phyloP scores from a whole-genome alignment of 64 coral and sea anemone genomes.

The Orbicella faveolata region DNA sequence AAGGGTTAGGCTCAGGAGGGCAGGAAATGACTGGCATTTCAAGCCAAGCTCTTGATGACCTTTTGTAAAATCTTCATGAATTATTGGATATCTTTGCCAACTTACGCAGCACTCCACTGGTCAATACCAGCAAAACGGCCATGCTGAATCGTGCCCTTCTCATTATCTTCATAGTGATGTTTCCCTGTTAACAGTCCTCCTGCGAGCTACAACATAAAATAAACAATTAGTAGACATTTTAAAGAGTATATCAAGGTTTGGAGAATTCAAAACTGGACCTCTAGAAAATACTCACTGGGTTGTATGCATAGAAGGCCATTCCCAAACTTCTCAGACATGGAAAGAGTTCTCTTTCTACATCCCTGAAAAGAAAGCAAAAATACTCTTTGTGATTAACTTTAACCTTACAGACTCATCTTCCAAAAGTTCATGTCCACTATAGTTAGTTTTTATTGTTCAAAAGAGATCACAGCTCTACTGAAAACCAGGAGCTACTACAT shows the following conservation, averaged over 20 bases:
- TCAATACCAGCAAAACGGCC: slow-evolving; percentile 67
- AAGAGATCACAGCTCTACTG: too few relatives aligned
- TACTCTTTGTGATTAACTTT: too few relatives aligned
- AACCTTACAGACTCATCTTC: too few relatives aligned
- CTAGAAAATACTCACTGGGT: slow-evolving; percentile 74
- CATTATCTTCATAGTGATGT: slow-evolving; percentile 63
- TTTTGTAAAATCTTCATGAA: neutral
- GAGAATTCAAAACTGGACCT: neutral
- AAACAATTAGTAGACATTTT: too few relatives aligned
- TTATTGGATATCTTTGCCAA: neutral
- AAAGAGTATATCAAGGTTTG: neutral
- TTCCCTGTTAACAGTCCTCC: slow-evolving; percentile 86
- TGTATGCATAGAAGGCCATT: slow-evolving; percentile 95
- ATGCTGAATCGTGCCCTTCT: slow-evolving; percentile 41
- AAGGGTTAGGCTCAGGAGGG: too few relatives aligned
- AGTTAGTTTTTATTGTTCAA: too few relatives aligned
- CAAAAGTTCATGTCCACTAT: too few relatives aligned
- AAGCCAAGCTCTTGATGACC: too few relatives aligned
- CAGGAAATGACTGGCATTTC: too few relatives aligned
- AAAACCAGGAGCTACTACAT: too few relatives aligned
- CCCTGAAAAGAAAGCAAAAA: slow-evolving; percentile 50
- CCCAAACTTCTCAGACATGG: slow-evolving; percentile 86
- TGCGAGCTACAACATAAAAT: slow-evolving; percentile 43
- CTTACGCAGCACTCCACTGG: slow-evolving; percentile 64
- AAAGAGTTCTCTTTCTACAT: slow-evolving; percentile 87